phyloP scores from a whole-genome alignment of 2,797 vertebrate genomes.

The Sebastes elongatus region DNA sequence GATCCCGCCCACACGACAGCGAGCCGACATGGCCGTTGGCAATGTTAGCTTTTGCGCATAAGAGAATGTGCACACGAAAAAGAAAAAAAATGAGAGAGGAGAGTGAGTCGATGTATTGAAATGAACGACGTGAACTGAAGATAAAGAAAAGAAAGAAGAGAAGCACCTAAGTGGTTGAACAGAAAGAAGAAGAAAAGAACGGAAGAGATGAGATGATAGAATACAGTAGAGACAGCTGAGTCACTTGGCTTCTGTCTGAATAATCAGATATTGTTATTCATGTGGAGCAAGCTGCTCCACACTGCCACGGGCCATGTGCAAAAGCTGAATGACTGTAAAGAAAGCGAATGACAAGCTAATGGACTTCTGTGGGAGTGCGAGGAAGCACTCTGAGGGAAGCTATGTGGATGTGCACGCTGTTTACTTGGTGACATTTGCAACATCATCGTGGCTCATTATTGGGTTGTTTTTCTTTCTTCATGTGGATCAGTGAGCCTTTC shows the following conservation, averaged over 20 bases:
- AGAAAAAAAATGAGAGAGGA: not conserved
- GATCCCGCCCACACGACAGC: constrained; percentile 62
- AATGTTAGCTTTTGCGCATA: constrained; percentile 51
- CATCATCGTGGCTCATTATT: constrained; percentile 48
- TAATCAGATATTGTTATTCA: constrained; percentile 80
- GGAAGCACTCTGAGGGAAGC: constrained; percentile 58
- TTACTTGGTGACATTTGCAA: constrained; percentile 64
- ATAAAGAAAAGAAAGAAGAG: not conserved
- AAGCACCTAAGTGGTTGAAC: constrained; percentile 4
- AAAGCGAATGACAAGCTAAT: constrained; percentile 72
- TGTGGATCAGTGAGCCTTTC: not conserved
- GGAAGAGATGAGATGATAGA: constrained; percentile 53
- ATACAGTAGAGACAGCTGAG: constrained; percentile 79
- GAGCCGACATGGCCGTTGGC: constrained; percentile 64
- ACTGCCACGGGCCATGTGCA: constrained; percentile 72
- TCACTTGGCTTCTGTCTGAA: constrained; percentile 74
- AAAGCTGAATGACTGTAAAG: constrained; percentile 77
- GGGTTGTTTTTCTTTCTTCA: constrained; percentile 1
- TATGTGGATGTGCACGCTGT: constrained; percentile 44
- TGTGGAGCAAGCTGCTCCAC: constrained; percentile 70
- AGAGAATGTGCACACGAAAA: constrained; percentile 11
- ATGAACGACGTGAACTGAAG: constrained; percentile 25
- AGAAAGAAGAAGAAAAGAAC: constrained; percentile 22
- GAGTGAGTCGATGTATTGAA: not conserved
- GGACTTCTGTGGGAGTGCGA: constrained; percentile 65